Evolutionary conservation across 2,797 vertebrate species (phyloP), one percentile per base, ranked within the genome.

Genomic region (Gymnocypris eckloni): DNA sequence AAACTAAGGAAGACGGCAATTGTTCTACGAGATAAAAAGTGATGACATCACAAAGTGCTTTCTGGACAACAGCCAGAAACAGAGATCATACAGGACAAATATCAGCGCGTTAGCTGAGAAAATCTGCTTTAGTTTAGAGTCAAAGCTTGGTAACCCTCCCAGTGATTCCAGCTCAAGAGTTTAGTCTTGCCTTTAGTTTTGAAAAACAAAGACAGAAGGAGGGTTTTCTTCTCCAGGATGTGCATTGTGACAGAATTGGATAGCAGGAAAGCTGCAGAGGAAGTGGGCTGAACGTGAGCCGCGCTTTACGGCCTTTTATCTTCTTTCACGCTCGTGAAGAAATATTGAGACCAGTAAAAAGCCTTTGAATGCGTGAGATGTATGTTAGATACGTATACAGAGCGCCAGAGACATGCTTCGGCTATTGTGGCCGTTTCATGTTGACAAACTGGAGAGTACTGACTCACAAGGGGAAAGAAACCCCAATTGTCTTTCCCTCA

Each of bases 1-100:
- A 96, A 95, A 91, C 89, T 88, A 92, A 95, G 95, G 95, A 95
- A 95, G 91, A 92, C 89, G 93, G 67, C 87, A 90, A 95, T 96
- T 96, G 95, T 96, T 96, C 93, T 90, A 88, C 88, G 90, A 94
- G 93, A 45, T 87, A 92, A 92, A 91, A 90, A 90, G 87, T 64
- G 84, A 93, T 95, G 94, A 95, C 94, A 94, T 96, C 92, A 95
- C 89, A 93, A 92, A 87, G 89, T 84, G 69, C 41, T 69, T 78
- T 88, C 61, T 72, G 18, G 54, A 80, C 70, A 76, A 15, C 33
- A 12, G 66, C 81, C 85, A 28, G 71, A 78, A 48, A 28, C n/a
- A 6, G 16, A 82, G 41, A 76, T 67, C 33, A 71, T 69, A 22
- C 20, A 50, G 13, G 18, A 71, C 48, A 71, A 37, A 70, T 25